Conservation (phyloP, 2,888 invertebrate species). For the Malachius bipustulatus region DNA sequence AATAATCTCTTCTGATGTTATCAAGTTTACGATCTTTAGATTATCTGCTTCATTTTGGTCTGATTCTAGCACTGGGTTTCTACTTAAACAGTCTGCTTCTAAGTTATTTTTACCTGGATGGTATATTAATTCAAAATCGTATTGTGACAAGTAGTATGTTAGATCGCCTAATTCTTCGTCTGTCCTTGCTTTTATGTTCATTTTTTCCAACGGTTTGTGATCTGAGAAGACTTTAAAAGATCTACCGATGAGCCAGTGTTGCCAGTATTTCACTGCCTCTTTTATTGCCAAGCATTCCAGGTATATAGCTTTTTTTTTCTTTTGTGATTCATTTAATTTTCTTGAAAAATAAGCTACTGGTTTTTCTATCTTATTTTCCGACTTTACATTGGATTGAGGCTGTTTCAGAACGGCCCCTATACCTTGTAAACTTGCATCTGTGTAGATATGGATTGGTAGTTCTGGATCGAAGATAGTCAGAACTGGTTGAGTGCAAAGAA, state of each 20-base stretch:
- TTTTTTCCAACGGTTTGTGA: slow-evolving; percentile 16
- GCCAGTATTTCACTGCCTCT: slow-evolving; percentile 21
- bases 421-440: slow-evolving; percentile 18
- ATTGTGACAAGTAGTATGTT: too few relatives aligned
- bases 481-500: slow-evolving; percentile 14
- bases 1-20: neutral
- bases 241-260: slow-evolving; percentile 16
- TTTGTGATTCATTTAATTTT: slow-evolving; percentile 21
- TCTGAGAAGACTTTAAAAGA: slow-evolving; percentile 8
- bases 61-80: too few relatives aligned
- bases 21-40: slow-evolving; percentile 5
- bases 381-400: slow-evolving; percentile 12
- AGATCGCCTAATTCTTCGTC: slow-evolving; percentile 9
- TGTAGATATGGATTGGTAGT: slow-evolving; percentile 16
- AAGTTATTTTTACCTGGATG: slow-evolving; percentile 6
- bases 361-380: slow-evolving; percentile 14
- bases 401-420: slow-evolving; percentile 21
- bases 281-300: slow-evolving; percentile 22
- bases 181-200: slow-evolving; percentile 15
- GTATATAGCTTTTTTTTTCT: slow-evolving; percentile 19
- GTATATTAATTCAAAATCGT: slow-evolving; percentile 3
- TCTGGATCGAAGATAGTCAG: slow-evolving; percentile 19
- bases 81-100: too few relatives aligned
- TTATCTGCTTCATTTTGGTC: slow-evolving; percentile 6
- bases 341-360: slow-evolving; percentile 18